These are phyloP conservation scores for Drosophila repleta DNA, from an alignment of 1,140 invertebrate genomes.

Conservation along the genomic window DNA sequence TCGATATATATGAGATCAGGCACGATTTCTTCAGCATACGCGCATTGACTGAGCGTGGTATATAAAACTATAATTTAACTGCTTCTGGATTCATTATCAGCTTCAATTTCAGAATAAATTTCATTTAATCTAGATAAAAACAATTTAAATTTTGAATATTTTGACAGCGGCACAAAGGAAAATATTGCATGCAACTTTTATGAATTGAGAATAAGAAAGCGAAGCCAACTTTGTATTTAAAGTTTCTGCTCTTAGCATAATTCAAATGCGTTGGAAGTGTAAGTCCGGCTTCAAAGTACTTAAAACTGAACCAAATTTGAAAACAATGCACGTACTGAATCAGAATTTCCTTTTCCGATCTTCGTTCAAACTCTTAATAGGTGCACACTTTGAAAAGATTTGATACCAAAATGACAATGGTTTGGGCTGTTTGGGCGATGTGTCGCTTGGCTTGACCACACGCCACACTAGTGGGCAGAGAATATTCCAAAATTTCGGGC, in stretches of 20 bases:
- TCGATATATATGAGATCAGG: too few species aligned
- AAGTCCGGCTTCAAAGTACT: not conserved
- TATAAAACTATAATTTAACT: too few species aligned
- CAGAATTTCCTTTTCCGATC: not conserved
- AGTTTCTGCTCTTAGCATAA: not conserved
- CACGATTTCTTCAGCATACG: too few species aligned
- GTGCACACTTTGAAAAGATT: conserved; percentile 22
- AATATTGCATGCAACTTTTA: not conserved
- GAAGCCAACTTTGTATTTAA: not conserved
- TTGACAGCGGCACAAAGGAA: not conserved
- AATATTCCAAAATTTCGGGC: conserved; percentile 50
- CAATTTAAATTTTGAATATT: not conserved
- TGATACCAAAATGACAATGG: conserved; percentile 26
- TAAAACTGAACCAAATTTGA: not conserved
- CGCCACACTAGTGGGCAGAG: conserved; percentile 56
- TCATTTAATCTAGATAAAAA: not conserved
- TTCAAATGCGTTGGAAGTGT: too few species aligned
- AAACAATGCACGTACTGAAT: conserved; percentile 2
- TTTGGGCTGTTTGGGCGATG: conserved; percentile 49
- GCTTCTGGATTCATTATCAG: too few species aligned
- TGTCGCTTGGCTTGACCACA: conserved; percentile 66
- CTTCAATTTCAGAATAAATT: too few species aligned
- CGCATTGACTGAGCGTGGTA: too few species aligned
- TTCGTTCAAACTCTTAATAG: not conserved
- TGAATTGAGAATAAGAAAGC: not conserved